Conservation (phyloP, 2,113 vertebrate genomes). For the Grus americana region DNA sequence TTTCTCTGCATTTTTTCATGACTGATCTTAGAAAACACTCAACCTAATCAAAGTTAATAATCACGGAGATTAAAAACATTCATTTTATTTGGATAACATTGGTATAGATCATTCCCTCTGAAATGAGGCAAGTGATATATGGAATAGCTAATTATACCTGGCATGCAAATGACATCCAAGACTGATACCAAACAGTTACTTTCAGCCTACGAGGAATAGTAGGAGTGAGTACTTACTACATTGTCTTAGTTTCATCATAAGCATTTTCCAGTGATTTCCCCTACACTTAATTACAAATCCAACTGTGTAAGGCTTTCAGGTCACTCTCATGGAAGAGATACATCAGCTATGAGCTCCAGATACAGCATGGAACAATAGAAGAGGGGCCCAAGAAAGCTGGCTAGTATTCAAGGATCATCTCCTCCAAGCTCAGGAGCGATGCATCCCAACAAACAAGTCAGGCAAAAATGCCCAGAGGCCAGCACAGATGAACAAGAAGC, state of each 20-base stretch:
- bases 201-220: background rate
- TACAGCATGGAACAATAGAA: no score
- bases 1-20: background rate
- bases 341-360: no score
- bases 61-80: background rate
- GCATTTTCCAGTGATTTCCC: background rate
- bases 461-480: no score
- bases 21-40: background rate
- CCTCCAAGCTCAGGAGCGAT: no score
- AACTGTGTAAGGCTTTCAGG: background rate
- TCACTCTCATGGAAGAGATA: background rate
- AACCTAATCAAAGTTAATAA: background rate
- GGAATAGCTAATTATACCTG: background rate
- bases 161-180: background rate
- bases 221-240: background rate
- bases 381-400: no score
- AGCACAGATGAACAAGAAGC: no score
- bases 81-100: background rate
- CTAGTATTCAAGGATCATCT: no score
- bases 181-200: background rate
- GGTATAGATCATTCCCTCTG: background rate
- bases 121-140: background rate
- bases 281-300: background rate
- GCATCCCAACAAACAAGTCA: no score
- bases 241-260: background rate